Conservation (phyloP, 1,140 invertebrate genomes). For the Pygmarrhopalites habei region DNA sequence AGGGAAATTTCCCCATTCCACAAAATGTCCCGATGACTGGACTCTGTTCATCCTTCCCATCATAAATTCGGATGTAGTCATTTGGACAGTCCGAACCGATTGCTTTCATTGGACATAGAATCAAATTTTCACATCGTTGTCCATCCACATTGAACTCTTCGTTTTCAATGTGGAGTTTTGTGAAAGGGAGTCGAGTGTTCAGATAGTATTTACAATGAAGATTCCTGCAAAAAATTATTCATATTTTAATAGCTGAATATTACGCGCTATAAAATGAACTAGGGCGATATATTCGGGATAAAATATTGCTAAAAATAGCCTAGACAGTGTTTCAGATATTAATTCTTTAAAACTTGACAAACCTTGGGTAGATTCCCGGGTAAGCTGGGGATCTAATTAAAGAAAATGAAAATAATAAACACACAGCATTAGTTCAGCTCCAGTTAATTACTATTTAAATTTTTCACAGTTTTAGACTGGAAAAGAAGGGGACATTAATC, state of each 20-base stretch:
- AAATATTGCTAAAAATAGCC: too few species aligned
- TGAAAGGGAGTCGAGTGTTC: conserved; percentile 76
- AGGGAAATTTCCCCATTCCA: conserved; percentile 87
- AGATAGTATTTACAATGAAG: conserved; percentile 81
- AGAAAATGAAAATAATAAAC: too few species aligned
- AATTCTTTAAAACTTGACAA: too few species aligned
- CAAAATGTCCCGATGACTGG: conserved; percentile 85
- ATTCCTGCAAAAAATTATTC: too few species aligned
- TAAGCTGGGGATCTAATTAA: conserved; percentile 86
- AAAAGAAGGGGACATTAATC: too few species aligned
- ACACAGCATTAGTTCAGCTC: too few species aligned
- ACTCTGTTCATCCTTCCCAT: conserved; percentile 76
- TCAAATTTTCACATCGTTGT: conserved; percentile 85
- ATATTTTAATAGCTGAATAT: too few species aligned
- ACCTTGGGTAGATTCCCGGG: conserved; percentile 82
- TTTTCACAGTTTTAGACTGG: too few species aligned
- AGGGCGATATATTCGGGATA: too few species aligned
- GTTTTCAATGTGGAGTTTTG: conserved; percentile 85
- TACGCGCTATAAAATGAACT: too few species aligned
- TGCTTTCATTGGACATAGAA: conserved; percentile 76
- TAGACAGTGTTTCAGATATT: too few species aligned
- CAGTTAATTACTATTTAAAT: too few species aligned
- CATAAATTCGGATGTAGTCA: conserved; percentile 83
- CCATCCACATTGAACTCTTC: conserved; percentile 90
- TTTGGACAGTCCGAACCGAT: conserved; percentile 70